Percentiles rank a stretch among this genome's conserved stretches.
These are phyloP conservation scores for Steinernema feltiae DNA, from an alignment of 1,140 invertebrate genomes.

Conservation along the genomic window DNA sequence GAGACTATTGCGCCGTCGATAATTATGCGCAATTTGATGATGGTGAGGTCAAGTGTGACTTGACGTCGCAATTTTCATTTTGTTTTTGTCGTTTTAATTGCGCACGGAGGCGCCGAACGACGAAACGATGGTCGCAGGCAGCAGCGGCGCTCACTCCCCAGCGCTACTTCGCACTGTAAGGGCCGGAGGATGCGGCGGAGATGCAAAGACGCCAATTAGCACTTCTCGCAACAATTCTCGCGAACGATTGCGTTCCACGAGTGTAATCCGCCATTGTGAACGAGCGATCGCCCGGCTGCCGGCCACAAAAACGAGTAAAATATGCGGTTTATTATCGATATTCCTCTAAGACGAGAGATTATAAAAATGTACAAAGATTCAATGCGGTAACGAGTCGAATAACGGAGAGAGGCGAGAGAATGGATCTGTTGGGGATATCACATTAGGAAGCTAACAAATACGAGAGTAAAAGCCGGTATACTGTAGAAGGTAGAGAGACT, in stretches of 20 bases:
- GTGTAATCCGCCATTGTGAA: background rate
- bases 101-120: background rate
- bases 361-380: constrained; percentile 2
- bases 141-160: no score
- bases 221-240: no score
- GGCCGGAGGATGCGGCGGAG: no score
- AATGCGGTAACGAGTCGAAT: constrained; percentile 4
- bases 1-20: background rate
- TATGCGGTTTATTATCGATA: constrained; percentile 1
- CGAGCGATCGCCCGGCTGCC: background rate
- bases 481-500: constrained; percentile 3
- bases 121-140: background rate
- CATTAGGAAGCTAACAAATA: constrained; percentile 14
- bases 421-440: constrained; percentile 11
- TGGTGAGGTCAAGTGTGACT: background rate
- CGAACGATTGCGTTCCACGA: no score
- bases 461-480: background rate
- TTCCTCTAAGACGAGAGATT: background rate
- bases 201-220: no score
- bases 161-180: no score
- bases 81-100: constrained; percentile 9
- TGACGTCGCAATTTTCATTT: background rate
- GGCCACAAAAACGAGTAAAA: background rate
- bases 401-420: constrained; percentile 3
- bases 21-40: background rate